Conservation (phyloP, 1,140 invertebrate species). For the Brachionus angularis region DNA sequence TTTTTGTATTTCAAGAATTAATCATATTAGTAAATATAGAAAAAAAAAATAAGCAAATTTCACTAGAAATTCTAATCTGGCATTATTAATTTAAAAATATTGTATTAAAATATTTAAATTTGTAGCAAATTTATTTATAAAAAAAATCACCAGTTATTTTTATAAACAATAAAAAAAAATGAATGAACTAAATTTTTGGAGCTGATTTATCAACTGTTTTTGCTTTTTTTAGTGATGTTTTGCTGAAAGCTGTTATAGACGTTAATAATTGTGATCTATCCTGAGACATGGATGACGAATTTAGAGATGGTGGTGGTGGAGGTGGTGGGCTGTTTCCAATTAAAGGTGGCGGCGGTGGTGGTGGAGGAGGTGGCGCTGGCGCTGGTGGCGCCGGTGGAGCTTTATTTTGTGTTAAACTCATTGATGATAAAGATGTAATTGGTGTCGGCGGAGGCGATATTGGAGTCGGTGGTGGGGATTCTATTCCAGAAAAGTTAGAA, state of each 20-base stretch:
- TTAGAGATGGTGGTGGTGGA: constrained; percentile 5
- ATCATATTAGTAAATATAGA: too few relatives aligned
- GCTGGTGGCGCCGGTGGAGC: constrained; percentile 45
- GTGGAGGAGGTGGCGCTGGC: constrained; percentile 46
- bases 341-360: constrained; percentile 46
- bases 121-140: too few relatives aligned
- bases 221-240: constrained; percentile 51
- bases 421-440: neutral
- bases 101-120: too few relatives aligned
- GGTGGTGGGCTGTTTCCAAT: neutral
- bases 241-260: constrained; percentile 53
- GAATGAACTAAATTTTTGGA: constrained; percentile 49
- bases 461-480: constrained; percentile 12
- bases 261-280: constrained; percentile 50
- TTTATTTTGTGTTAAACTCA: constrained; percentile 39
- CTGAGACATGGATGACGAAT: constrained; percentile 37
- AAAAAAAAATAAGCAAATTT: neutral
- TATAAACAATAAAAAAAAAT: neutral
- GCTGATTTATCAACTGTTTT: constrained; percentile 52
- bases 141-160: neutral
- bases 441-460: neutral
- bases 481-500: neutral
- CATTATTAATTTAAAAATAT: neutral
- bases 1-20: too few relatives aligned
- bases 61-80: neutral